Evolutionary conservation across 2,113 vertebrate species (phyloP).

Genomic region (Nibea albiflora): DNA sequence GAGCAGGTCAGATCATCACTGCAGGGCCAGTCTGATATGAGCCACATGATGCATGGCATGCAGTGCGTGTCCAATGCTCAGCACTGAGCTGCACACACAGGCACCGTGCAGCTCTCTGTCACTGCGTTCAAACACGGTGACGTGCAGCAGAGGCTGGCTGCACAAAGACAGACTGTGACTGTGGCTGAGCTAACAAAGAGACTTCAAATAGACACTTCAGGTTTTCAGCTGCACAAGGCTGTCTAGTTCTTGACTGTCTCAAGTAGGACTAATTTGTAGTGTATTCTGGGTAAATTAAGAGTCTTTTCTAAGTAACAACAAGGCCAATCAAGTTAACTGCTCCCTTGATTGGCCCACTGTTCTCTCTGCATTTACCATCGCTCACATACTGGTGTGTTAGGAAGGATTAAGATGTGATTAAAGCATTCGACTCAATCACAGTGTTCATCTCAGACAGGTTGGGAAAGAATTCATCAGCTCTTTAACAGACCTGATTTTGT

Average conservation of each 20-base stretch:
- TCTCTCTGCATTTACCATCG: not conserved
- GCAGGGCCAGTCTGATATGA: not conserved
- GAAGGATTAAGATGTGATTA: not conserved
- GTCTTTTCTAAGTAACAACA: not conserved
- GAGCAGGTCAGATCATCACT: not conserved
- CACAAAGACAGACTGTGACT: slow-evolving; percentile 1
- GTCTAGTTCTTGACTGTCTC: not conserved
- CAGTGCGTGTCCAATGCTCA: not conserved
- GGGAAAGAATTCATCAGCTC: not conserved
- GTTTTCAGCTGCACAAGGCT: not conserved
- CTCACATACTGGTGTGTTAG: rapidly evolving
- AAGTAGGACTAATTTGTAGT: not conserved
- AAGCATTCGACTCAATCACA: not conserved
- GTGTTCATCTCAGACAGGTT: not conserved
- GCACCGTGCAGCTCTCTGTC: not conserved
- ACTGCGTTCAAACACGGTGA: not conserved
- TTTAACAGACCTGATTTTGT: too few relatives aligned
- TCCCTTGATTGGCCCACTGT: not conserved
- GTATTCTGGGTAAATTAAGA: slow-evolving; percentile 22
- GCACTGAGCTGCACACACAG: not conserved
- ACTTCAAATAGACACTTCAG: not conserved
- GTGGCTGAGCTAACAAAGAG: not conserved
- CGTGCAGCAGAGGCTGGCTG: not conserved
- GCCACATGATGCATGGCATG: not conserved
- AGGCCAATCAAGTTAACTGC: not conserved